Evolutionary conservation across 2,113 vertebrate genomes (phyloP), one percentile per base, ranked within the genome.

Genomic region (Neogobius melanostomus): DNA sequence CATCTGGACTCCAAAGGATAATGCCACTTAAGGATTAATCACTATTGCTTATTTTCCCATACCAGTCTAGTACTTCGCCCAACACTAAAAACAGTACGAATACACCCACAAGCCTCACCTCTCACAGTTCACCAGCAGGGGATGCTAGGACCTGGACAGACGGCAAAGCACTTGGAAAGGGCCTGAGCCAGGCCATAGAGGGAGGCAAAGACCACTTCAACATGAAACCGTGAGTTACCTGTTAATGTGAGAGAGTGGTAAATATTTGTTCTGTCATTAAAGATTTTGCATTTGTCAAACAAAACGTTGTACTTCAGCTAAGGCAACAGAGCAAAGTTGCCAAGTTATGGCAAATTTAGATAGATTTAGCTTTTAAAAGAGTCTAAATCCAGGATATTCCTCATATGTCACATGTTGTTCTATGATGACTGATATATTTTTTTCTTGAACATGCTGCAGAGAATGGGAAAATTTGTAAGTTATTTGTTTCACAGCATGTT

Each of bases 391-490:
- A 7, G 9, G 4, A 21, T n/a, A 52, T 7, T 52, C 16, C 51
- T 5, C 51, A 16, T 17, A 10, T 21, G 21, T 21, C 21, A 21
- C 21, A 54, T 21, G 21, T 8, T 3, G 9, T 10, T 21, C 17
- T 11, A 10, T 21, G 17, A 54, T 54, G 17, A 11, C 9, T 10
- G 11, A 1, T 8, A 12, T 63, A 48, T 28, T 81, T 85, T 81
- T 83, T 70, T 69, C 81, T 60, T 67, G 61, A 16, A 75, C 82
- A 87, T 90, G 92, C 94, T 89, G 84, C 92, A 98, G 97, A 66
- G 97, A 99, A 84, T 99, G 97, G 97, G 96, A 99, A 87, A 94
- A 93, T 85, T 89, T 98, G 97, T 99, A 92, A 98, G 97, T 98
- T 56, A 45, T 43, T 12, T 42, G 51, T 56, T 45, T 64, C 61